phyloP scores from a whole-genome alignment of 2,888 invertebrate genomes.

The Oxystoma pomonae region DNA sequence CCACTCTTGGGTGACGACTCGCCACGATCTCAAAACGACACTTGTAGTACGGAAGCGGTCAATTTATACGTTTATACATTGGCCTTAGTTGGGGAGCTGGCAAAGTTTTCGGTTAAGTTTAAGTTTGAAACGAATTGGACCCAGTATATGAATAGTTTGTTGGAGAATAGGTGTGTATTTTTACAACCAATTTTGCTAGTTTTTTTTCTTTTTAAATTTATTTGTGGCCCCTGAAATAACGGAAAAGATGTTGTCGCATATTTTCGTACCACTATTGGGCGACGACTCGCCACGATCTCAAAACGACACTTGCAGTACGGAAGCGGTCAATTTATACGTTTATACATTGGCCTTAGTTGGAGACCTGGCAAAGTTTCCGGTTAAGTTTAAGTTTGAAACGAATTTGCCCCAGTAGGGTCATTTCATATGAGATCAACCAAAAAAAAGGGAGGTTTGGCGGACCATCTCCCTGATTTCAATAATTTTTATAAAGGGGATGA shows the following conservation, averaged over 20 bases:
- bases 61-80: conserved; percentile 51
- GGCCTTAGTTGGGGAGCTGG: conserved; percentile 49
- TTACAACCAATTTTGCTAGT: too few species aligned
- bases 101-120: conserved; percentile 33
- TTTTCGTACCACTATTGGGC: conserved; percentile 47
- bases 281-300: conserved; percentile 28
- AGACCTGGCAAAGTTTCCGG: conserved; percentile 45
- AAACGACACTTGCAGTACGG: conserved; percentile 32
- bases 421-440: too few species aligned
- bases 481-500: too few species aligned
- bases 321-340: conserved; percentile 48
- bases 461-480: too few species aligned
- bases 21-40: conserved; percentile 23
- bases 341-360: conserved; percentile 51
- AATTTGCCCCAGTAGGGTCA: conserved; percentile 49
- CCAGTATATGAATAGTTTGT: conserved; percentile 44
- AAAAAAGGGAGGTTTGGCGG: too few species aligned
- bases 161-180: conserved; percentile 41
- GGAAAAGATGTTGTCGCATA: conserved; percentile 42
- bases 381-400: conserved; percentile 38
- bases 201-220: too few species aligned
- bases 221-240: conserved; percentile 46
- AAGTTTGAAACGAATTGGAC: conserved; percentile 48
- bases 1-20: conserved; percentile 42
- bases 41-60: conserved; percentile 41